Percentiles rank a stretch among this genome's conserved stretches.
Evolutionary conservation across 2,888 invertebrate genomes (phyloP).

Genomic region (Acholoe squamosa): DNA sequence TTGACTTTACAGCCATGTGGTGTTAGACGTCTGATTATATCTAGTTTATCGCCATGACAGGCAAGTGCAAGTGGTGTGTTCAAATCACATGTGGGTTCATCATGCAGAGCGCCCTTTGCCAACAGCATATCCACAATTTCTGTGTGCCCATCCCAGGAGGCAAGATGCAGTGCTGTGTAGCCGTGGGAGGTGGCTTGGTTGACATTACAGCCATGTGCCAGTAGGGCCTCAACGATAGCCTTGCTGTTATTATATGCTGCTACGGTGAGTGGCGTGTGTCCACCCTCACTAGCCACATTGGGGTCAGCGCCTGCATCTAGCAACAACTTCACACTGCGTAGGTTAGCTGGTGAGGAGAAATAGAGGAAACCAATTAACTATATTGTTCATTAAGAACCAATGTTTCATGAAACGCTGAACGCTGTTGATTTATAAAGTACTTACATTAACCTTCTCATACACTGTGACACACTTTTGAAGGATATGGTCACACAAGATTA

Average conservation of each 20-base stretch:
- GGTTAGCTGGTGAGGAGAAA: conserved; percentile 70
- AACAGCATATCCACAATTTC: conserved; percentile 72
- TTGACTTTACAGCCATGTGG: conserved; percentile 76
- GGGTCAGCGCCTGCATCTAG: conserved; percentile 75
- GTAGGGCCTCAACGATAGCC: conserved; percentile 71
- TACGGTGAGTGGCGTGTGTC: conserved; percentile 72
- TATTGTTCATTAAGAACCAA: no score
- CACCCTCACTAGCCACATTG: conserved; percentile 70
- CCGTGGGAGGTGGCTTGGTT: conserved; percentile 71
- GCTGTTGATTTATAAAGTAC: no score
- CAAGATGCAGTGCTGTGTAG: conserved; percentile 77
- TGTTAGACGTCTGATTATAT: conserved; percentile 73
- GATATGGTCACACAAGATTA: no score
- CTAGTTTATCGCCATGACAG: conserved; percentile 74
- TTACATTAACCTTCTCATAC: no score
- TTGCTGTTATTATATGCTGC: conserved; percentile 74
- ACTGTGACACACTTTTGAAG: no score
- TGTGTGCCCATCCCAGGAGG: conserved; percentile 78
- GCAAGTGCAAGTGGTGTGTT: conserved; percentile 79
- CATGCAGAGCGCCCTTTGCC: conserved; percentile 72
- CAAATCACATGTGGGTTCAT: conserved; percentile 73
- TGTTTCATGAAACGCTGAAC: no score
- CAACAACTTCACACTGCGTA: conserved; percentile 70
- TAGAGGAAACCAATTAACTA: no score
- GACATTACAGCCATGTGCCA: conserved; percentile 73